These are phyloP conservation scores for Virgularia gustaviana DNA, from an alignment of 92 coral and sea anemone species.

Conservation along the genomic window DNA sequence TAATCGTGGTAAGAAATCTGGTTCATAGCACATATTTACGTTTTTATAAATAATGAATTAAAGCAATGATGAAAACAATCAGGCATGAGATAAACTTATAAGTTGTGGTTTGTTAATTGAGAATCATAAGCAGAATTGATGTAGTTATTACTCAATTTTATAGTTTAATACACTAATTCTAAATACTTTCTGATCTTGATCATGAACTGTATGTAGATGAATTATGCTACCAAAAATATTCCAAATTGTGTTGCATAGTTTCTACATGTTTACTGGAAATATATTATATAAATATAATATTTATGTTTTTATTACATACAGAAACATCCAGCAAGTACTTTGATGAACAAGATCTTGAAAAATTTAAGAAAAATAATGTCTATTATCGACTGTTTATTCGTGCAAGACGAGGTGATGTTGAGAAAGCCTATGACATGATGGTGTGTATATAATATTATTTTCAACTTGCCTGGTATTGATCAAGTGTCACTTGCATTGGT, in stretches of 20 bases:
- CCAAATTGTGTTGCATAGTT: no score
- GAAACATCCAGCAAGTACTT: background rate
- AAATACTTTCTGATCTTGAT: no score
- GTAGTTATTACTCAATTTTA: no score
- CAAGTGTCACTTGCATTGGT: no score
- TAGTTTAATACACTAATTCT: no score
- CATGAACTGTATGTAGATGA: background rate
- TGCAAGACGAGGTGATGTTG: slow-evolving; percentile 31
- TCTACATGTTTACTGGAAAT: no score
- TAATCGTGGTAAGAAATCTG: no score
- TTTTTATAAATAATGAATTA: no score
- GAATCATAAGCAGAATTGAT: no score
- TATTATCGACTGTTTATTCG: slow-evolving; percentile 21
- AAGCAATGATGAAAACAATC: background rate
- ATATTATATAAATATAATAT: background rate
- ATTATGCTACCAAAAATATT: no score
- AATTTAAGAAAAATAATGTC: slow-evolving; percentile 9
- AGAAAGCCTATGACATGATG: slow-evolving; percentile 27
- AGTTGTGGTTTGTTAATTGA: no score
- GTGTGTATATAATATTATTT: background rate
- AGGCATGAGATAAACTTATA: background rate
- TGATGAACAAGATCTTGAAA: slow-evolving; percentile 22
- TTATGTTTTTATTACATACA: background rate
- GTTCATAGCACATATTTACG: no score
- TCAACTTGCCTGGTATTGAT: background rate